Evolutionary conservation across 1,140 invertebrate genomes (phyloP).

Genomic region (Ceratosolen solmsi): DNA sequence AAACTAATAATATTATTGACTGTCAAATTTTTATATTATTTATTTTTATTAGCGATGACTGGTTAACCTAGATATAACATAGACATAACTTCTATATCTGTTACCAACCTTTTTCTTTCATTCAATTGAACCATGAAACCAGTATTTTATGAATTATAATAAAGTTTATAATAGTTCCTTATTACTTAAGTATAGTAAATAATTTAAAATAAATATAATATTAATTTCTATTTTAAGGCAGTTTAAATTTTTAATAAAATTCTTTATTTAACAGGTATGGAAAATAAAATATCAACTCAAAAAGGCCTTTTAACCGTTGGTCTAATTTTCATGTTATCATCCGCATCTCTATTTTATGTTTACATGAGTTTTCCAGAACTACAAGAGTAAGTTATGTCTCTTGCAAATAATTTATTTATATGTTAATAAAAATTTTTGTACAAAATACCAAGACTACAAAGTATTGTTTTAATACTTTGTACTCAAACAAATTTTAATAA

Average conservation of each 20-base stretch:
- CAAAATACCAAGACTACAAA: not conserved
- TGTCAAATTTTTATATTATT: not conserved
- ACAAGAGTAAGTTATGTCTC: constrained; percentile 80
- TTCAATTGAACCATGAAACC: too few relatives aligned
- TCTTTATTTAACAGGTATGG: constrained; percentile 17
- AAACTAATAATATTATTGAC: too few relatives aligned
- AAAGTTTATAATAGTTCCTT: too few relatives aligned
- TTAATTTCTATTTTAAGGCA: not conserved
- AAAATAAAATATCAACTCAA: constrained; percentile 71
- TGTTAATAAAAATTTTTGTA: not conserved
- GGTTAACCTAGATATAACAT: not conserved
- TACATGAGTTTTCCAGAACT: constrained; percentile 87
- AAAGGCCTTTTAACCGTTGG: constrained; percentile 75
- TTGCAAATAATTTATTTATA: constrained; percentile 50
- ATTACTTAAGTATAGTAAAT: too few relatives aligned
- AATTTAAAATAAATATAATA: too few relatives aligned
- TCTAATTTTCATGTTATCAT: constrained; percentile 79
- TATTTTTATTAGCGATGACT: not conserved
- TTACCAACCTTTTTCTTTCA: constrained; percentile 5
- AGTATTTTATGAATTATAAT: not conserved
- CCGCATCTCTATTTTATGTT: constrained; percentile 78
- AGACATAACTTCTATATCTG: not conserved
- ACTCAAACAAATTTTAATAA: not conserved
- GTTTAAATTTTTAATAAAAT: not conserved
- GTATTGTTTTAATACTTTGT: not conserved